phyloP scores from a whole-genome alignment of 2,797 vertebrate species.

The Hipposideros larvatus region DNA sequence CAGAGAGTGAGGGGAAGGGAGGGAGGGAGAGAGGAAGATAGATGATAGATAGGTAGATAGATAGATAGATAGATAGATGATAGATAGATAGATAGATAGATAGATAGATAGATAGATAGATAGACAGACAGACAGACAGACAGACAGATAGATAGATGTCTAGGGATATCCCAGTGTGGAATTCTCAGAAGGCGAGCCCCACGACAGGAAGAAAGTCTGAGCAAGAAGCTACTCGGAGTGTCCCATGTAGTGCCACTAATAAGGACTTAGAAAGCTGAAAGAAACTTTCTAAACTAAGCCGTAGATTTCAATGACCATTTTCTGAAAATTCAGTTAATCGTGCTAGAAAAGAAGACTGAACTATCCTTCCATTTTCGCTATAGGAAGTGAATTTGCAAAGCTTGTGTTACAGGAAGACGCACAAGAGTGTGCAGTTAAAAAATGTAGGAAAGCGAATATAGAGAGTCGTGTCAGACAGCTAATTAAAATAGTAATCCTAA shows the following conservation, averaged over 20 bases:
- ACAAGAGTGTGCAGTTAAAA: not conserved
- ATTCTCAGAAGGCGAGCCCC: not conserved
- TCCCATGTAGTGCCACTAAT: not conserved
- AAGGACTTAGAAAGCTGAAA: not conserved
- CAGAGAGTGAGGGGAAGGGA: too few relatives aligned
- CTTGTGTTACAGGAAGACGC: not conserved
- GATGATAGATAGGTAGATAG: too few relatives aligned
- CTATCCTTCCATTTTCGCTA: not conserved
- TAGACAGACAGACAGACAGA: too few relatives aligned
- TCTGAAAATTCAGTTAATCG: not conserved
- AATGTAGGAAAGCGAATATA: not conserved
- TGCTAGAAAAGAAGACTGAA: not conserved
- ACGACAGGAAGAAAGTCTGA: not conserved
- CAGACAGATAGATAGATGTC: not conserved
- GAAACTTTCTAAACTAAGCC: not conserved
- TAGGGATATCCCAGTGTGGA: too few relatives aligned
- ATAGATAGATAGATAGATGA: too few relatives aligned
- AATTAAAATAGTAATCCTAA: conserved; percentile 7
- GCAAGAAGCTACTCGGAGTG: not conserved
- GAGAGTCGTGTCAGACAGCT: not conserved
- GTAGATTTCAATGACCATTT: not conserved
- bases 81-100: too few relatives aligned
- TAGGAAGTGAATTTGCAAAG: not conserved
- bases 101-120: too few relatives aligned
- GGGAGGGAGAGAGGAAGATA: too few relatives aligned